Evolutionary conservation across 2,797 vertebrate genomes (phyloP).

Genomic region (Novumbra hubbsi): DNA sequence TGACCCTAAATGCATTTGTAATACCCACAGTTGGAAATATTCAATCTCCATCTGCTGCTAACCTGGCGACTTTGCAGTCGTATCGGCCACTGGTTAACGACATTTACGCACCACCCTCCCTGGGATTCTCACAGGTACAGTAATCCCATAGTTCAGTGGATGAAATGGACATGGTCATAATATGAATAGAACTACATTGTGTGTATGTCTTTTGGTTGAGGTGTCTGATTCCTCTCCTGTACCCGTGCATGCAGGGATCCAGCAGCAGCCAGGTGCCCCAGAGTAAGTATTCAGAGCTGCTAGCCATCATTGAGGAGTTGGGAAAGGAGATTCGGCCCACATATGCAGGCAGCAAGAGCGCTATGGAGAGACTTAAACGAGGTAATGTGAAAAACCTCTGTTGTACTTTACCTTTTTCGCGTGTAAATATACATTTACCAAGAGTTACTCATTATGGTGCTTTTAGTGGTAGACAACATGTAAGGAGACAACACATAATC

Average conservation of each 20-base stretch:
- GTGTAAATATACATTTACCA: too few species aligned
- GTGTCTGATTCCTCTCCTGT: slow-evolving; percentile 5
- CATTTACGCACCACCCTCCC: slow-evolving; percentile 87
- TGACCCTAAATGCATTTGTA: not conserved
- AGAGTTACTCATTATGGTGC: too few species aligned
- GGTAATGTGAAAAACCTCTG: slow-evolving; percentile 64
- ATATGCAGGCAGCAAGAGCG: slow-evolving; percentile 98
- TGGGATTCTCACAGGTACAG: slow-evolving; percentile 91
- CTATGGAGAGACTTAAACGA: slow-evolving; percentile 98
- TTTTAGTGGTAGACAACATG: too few species aligned
- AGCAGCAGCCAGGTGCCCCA: slow-evolving; percentile 92
- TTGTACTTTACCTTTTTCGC: not conserved
- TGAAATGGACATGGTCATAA: not conserved
- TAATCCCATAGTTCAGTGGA: not conserved
- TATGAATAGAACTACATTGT: not conserved
- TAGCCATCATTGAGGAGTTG: slow-evolving; percentile 96
- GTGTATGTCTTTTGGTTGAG: not conserved
- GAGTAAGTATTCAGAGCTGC: slow-evolving; percentile 97
- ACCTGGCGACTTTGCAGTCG: slow-evolving; percentile 84
- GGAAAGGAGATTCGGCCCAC: slow-evolving; percentile 98
- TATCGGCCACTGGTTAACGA: slow-evolving; percentile 95
- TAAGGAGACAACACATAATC: too few species aligned
- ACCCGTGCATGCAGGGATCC: slow-evolving; percentile 74
- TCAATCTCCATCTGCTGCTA: slow-evolving; percentile 88
- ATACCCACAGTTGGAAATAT: slow-evolving; percentile 79